Conservation (phyloP, 2,113 vertebrate species). For the Pipa parva region DNA sequence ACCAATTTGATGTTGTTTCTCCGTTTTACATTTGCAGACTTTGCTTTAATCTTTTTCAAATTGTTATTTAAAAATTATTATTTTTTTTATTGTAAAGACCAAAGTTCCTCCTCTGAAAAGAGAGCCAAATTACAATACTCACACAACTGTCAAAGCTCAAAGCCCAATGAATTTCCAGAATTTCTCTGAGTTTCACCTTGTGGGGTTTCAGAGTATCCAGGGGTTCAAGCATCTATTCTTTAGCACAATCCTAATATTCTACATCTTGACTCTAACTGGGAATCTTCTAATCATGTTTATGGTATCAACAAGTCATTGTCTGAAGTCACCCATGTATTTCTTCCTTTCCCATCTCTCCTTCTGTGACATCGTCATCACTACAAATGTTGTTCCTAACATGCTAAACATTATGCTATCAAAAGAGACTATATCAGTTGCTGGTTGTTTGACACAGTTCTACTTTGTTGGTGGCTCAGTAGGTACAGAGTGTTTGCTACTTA, state of each 20-base stretch:
- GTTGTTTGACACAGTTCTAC: conserved; percentile 15
- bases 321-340: conserved; percentile 45
- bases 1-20: no score
- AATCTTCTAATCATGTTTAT: conserved; percentile 43
- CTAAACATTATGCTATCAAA: neutral
- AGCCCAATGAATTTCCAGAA: no score
- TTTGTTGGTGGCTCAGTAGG: neutral
- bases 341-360: conserved; percentile 45
- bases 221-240: conserved; percentile 35
- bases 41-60: no score
- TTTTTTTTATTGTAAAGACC: no score
- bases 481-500: conserved; percentile 29
- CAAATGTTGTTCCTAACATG: conserved; percentile 34
- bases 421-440: neutral
- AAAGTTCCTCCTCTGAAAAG: no score
- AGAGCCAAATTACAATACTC: no score
- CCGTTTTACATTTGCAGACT: no score
- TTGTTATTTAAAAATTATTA: no score
- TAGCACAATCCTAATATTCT: conserved; percentile 35
- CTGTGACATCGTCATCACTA: conserved; percentile 40
- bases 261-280: conserved; percentile 35
- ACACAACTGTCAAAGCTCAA: no score
- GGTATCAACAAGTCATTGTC: neutral
- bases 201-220: conserved; percentile 40
- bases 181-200: no score